Base-by-base conservation (phyloP, 2,113 vertebrate genomes). In the Ammodytes marinus region DNA sequence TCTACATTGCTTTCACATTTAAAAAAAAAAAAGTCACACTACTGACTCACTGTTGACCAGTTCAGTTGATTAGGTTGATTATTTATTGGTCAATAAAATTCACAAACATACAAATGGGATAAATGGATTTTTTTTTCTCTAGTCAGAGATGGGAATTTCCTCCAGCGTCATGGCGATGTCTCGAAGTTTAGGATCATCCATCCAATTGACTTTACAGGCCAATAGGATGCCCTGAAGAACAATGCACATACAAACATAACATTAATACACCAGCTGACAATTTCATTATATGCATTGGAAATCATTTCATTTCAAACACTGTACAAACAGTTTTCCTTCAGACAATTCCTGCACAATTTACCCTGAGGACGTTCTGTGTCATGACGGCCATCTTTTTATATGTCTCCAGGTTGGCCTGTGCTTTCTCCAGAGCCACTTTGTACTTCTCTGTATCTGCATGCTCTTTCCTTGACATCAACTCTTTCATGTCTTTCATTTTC, bases 341-440 rank as follows among this genome's bases (percentile, higher is more conserved):
- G 7, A 11, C 15, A 4, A 11, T 13, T 66, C 4, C 0, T 4
- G 61, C 1, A 8, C 0, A n/a, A 60, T 74, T 77, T 93, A 95
- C 95, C 94, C 94, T 89, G 8, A 95, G 86, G 40, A 96, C 92
- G 37, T 96, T 94, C 74, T 95, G 95, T 5, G 92, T 91, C 84
- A 96, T 92, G 53, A 91, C 59, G 2, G 82, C 77, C 82, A 95
- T 91, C 80, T 90, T 95, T 70, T 93, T 94, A 74, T 94, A 93
- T 67, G 93, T 95, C 83, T 94, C 89, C 47, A 95, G 70, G 81
- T 94, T 91, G 0, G 74, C 78, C 47, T 84, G 90, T 11, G 91
- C 95, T 88, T 93, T 94, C 83, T 94, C 87, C 74, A 94, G 7
- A 0, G 45, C 73, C 37, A 75, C 85, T 90, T 87, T 94, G 89